Evolutionary conservation across 2,113 vertebrate species (phyloP), one percentile per base, ranked within the genome.

Genomic region (Lepus europaeus): DNA sequence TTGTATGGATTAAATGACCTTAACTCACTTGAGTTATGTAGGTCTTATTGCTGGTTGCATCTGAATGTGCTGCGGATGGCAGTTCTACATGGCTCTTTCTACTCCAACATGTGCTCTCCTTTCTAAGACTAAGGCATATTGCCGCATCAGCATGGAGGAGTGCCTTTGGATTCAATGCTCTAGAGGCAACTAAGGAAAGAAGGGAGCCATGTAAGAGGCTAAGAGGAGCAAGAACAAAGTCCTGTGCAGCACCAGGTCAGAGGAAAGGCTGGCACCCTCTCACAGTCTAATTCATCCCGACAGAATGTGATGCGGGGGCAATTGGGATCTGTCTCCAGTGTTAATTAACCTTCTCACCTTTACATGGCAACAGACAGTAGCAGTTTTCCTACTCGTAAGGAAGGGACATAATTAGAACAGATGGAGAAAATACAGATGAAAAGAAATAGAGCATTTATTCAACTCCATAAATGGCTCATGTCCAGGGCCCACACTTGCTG

Each of bases 291-390:
- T 97, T 92, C 92, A 92, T 94, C 94, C 73, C 95, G 97, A 97
- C 97, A 96, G 96, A 95, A 63, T 97, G 80, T 97, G 95, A 97
- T 91, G 87, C 88, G 94, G 97, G 95, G 97, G 94, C 92, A 97
- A 61, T 39, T 97, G 91, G 97, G 96, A 98, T 97, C 95, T 96
- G 96, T 97, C 94, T 97, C 98, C 96, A 0, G 59, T 98, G 97
- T 98, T 98, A 98, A 98, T 98, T 98, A 98, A 98, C 98, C 98
- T 98, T 89, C 86, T 98, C 97, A 98, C 97, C 97, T 94, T 95
- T 94, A 81, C 77, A 96, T 97, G 95, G 94, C 87, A 97, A 95
- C 56, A 98, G 97, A 97, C 97, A 98, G 96, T 95, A 92, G 95
- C 95, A 95, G 96, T 97, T 97, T 88, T 97, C 69, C 92, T 45